Evolutionary conservation across 2,888 invertebrate genomes (phyloP), one percentile per base, ranked within the genome.

Genomic region (Plutella xylostella): DNA sequence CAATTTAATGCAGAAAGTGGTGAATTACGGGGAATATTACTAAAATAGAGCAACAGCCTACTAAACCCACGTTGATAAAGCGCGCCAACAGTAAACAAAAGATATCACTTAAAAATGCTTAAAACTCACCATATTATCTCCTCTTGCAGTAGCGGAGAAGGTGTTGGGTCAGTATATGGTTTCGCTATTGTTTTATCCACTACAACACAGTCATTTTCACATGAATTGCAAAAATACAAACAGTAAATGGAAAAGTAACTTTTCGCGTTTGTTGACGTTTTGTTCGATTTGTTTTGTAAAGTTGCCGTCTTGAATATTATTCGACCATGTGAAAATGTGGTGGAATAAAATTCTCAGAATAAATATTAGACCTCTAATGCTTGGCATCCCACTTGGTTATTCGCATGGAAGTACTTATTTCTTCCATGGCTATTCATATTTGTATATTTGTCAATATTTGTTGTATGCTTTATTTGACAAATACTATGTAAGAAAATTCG

Each of bases 61-160:
- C 34, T 17, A 19, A 17, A 48, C 25, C 49, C 47, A 48, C 47
- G 48, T 33, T 49, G 47, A 14, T 37, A 47, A 45, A 48, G 48
- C 50, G 48, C 47, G 50, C 49, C 41, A 54, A 50, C n/a, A 22
- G 11, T 37, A 43, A 45, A 49, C 47, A 49, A 47, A 45, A 22
- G 25, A 44, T 30, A 45, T 35, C 34, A 40, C 38, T 40, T 42
- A 33, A 42, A 47, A 39, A 33, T 22, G 42, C 39, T 19, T 22
- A 49, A 40, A 48, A 50, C 45, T 39, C 41, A 44, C 50, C 40
- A 42, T 43, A 44, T 49, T 45, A 40, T 31, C 40, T 25, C 15
- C 17, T 33, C 33, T 33, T 5, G 2, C 33, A 33, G 33, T 33
- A 2, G n/a, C 17, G 18, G 37, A 37, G 37, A 11, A n/a, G 19